phyloP scores from a whole-genome alignment of 1,140 invertebrate genomes.

The Melipona quadrifasciata region DNA sequence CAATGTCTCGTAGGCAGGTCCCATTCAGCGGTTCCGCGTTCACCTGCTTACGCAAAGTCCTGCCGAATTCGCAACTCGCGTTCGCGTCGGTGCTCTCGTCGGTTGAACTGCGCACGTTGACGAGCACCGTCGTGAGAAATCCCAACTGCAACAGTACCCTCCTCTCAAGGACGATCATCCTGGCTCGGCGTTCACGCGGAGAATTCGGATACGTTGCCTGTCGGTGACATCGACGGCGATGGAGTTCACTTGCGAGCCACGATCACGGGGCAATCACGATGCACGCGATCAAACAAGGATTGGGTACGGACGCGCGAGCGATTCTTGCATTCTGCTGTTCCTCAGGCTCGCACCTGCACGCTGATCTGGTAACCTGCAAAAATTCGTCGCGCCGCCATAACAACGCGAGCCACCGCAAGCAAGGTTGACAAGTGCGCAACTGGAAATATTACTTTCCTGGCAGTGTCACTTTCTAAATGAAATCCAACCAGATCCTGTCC shows the following conservation, averaged over 20 bases:
- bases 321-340: conserved; percentile 25
- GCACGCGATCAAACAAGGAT: background rate
- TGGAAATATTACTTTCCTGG: conserved; percentile 29
- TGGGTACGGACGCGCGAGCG: background rate
- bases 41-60: conserved; percentile 75
- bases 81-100: background rate
- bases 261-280: background rate
- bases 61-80: conserved; percentile 73
- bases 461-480: conserved; percentile 49
- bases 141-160: conserved; percentile 25
- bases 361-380: conserved; percentile 45
- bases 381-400: conserved; percentile 30
- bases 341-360: conserved; percentile 1
- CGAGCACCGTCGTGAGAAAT: conserved; percentile 1
- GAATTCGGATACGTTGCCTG: background rate
- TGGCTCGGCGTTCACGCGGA: background rate
- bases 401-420: conserved; percentile 26
- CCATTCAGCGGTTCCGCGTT: conserved; percentile 74
- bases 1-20: conserved; percentile 76
- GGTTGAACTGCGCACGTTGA: conserved; percentile 7
- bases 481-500: conserved; percentile 27
- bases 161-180: conserved; percentile 14
- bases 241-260: background rate
- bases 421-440: conserved; percentile 44
- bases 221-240: background rate